Evolutionary conservation across 2,113 vertebrate species (phyloP).

Genomic region (Triplophysa siluroides): DNA sequence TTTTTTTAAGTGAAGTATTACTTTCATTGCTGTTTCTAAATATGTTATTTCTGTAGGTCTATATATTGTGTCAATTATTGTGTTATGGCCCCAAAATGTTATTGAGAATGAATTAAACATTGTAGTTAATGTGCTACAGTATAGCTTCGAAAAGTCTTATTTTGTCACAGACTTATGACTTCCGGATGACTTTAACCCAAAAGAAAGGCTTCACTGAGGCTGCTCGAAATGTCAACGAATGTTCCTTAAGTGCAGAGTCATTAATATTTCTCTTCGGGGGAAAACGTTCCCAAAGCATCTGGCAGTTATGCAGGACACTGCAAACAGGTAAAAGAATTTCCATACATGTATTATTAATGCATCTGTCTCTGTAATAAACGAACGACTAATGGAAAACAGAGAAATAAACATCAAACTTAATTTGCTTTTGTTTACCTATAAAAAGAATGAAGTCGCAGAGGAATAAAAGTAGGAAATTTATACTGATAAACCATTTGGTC

Average conservation of each 20-base stretch:
- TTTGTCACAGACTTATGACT: not conserved
- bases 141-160: not conserved
- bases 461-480: not conserved
- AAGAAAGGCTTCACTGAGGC: not conserved
- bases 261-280: conserved; percentile 42
- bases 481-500: not conserved
- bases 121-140: no score
- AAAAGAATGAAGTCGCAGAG: not conserved
- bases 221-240: conserved; percentile 4
- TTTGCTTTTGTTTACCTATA: not conserved
- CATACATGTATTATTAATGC: not conserved
- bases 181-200: not conserved
- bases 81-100: no score
- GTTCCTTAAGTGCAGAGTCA: conserved; percentile 9
- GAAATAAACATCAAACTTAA: not conserved
- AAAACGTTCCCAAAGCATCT: conserved; percentile 10
- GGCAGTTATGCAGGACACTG: not conserved
- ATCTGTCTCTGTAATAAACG: not conserved
- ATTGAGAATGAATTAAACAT: no score
- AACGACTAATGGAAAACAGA: not conserved
- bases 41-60: no score
- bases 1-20: no score
- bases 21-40: no score
- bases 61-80: no score
- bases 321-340: not conserved